phyloP scores from a whole-genome alignment of 2,797 vertebrate species.

The Channallabes apus region DNA sequence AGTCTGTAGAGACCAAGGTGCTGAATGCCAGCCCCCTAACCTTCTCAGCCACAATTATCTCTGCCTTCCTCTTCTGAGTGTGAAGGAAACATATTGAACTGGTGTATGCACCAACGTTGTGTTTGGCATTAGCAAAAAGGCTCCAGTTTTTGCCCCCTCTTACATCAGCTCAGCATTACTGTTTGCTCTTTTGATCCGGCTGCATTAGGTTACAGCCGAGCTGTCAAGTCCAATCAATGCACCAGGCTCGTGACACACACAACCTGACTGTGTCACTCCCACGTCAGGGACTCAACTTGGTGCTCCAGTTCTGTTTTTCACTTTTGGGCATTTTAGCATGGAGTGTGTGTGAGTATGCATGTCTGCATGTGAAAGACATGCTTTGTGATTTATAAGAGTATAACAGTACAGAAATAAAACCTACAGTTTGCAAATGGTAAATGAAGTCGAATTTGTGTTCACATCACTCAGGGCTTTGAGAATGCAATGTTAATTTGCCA shows the following conservation, averaged over 20 bases:
- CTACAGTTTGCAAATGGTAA: not conserved
- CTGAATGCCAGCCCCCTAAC: constrained; percentile 59
- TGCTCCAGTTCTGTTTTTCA: constrained; percentile 64
- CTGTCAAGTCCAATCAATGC: constrained; percentile 80
- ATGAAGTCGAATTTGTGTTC: constrained; percentile 1
- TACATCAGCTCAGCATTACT: constrained; percentile 38
- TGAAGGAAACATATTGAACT: constrained; percentile 11
- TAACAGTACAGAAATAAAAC: constrained; percentile 15
- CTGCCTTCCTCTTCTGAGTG: constrained; percentile 24
- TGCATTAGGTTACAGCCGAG: constrained; percentile 76
- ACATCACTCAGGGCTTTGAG: not conserved
- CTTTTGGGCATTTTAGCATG: constrained; percentile 53
- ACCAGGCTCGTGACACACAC: constrained; percentile 71
- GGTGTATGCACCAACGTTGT: constrained; percentile 32
- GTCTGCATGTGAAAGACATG: constrained; percentile 31
- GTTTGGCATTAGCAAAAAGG: constrained; percentile 26
- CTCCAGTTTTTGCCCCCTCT: constrained; percentile 15
- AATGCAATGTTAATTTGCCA: not conserved
- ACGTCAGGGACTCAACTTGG: constrained; percentile 34
- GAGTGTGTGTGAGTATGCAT: constrained; percentile 14
- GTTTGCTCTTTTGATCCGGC: constrained; percentile 71
- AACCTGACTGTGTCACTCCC: constrained; percentile 70
- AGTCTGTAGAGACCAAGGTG: constrained; percentile 64
- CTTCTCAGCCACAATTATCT: constrained; percentile 67
- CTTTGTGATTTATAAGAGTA: constrained; percentile 35